Conservation (phyloP, 2,888 invertebrate species). For the Drosophila paranaensis region DNA sequence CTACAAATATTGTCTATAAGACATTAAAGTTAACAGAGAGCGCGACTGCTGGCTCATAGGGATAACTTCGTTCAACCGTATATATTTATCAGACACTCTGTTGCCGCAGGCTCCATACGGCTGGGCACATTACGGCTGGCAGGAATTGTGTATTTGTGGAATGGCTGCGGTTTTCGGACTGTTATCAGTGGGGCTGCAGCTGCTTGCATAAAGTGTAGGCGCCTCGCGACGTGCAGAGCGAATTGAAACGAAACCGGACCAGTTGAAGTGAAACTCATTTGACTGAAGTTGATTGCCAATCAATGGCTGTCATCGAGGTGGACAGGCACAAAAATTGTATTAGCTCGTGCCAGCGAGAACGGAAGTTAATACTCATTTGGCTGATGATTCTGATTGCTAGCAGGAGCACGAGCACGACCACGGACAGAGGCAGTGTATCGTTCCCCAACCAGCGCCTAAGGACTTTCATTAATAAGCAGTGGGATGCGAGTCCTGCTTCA, state of each 20-base stretch:
- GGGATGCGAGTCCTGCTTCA: conserved; percentile 56
- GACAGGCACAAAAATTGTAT: conserved; percentile 70
- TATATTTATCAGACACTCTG: conserved; percentile 50
- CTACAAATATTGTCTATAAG: background rate
- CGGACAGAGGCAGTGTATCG: conserved; percentile 22
- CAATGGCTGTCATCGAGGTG: conserved; percentile 55
- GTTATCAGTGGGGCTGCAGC: conserved; percentile 55
- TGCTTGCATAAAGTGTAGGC: conserved; percentile 16
- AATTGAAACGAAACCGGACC: conserved; percentile 37
- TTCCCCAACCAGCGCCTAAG: background rate
- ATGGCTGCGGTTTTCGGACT: conserved; percentile 16
- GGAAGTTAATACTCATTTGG: conserved; percentile 65
- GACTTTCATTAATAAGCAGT: conserved; percentile 19
- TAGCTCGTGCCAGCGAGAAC: conserved; percentile 52
- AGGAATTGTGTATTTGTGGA: conserved; percentile 19
- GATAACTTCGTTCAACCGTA: conserved; percentile 16
- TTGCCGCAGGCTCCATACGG: conserved; percentile 10
- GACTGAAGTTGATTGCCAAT: conserved; percentile 78
- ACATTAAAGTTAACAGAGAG: background rate
- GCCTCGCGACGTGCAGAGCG: background rate
- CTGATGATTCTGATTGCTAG: conserved; percentile 53
- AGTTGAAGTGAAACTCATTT: conserved; percentile 63
- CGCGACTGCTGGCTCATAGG: background rate
- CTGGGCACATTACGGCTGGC: background rate
- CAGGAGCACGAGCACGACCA: background rate